These are phyloP conservation scores for Aurelia aurita complex sp. Pacific DNA, from an alignment of 30 jellyfish, hydroid and myxozoan species.

Conservation along the genomic window DNA sequence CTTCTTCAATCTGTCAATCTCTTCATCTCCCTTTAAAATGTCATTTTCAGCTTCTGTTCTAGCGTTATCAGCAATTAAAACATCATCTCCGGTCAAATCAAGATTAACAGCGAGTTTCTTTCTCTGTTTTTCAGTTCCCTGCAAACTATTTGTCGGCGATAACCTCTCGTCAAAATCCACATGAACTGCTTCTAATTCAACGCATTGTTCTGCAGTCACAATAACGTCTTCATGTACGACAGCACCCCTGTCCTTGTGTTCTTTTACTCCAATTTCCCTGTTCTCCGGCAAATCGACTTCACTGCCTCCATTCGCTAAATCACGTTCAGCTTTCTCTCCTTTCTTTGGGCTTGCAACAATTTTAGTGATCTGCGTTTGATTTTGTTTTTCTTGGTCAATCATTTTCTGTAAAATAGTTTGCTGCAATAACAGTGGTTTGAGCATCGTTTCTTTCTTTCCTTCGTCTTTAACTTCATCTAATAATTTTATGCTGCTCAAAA, in stretches of 20 bases:
- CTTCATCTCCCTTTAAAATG: not conserved
- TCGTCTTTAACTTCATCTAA: slow-evolving; percentile 18
- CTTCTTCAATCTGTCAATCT: not conserved
- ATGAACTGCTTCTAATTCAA: too few species aligned
- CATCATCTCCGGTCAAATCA: slow-evolving; percentile 11
- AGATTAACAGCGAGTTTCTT: slow-evolving; percentile 15
- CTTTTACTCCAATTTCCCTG: too few species aligned
- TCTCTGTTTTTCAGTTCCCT: not conserved
- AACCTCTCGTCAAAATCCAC: too few species aligned
- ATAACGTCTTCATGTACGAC: too few species aligned
- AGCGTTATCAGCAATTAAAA: not conserved
- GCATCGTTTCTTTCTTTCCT: slow-evolving; percentile 9
- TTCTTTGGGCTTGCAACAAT: too few species aligned
- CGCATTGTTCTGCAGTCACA: too few species aligned
- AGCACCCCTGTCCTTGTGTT: too few species aligned
- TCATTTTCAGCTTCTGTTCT: not conserved
- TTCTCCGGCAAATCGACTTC: too few species aligned
- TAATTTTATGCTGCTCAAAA: slow-evolving; percentile 19
- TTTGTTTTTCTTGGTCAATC: slow-evolving; percentile 27
- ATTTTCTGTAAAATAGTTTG: slow-evolving; percentile 41
- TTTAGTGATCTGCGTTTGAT: too few species aligned
- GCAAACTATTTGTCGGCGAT: too few species aligned
- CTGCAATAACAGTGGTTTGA: slow-evolving; percentile 47
- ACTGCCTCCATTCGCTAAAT: too few species aligned
- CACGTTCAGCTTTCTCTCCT: too few species aligned